These are phyloP conservation scores for Lithophane semibrunnea DNA, from an alignment of 2,888 invertebrate species.

Conservation along the genomic window DNA sequence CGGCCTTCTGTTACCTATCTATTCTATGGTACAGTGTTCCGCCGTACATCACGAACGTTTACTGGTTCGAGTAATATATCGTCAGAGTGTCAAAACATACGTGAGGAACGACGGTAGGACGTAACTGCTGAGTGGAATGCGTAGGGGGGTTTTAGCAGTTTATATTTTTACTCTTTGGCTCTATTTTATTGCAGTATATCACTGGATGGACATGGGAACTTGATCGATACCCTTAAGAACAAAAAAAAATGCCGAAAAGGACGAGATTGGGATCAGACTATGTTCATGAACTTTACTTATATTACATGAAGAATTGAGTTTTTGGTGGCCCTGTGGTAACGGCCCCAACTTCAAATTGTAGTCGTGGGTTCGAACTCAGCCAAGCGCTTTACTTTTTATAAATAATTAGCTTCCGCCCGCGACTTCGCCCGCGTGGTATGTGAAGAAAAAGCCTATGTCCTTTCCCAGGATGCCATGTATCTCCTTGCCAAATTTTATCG, in stretches of 20 bases:
- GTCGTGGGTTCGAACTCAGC: too few species aligned
- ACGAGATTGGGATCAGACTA: background rate
- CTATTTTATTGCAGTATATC: conserved; percentile 51
- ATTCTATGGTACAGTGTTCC: background rate
- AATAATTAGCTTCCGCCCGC: too few species aligned
- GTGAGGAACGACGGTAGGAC: conserved; percentile 48
- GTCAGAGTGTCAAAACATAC: conserved; percentile 66
- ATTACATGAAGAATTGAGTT: too few species aligned
- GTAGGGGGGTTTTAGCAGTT: conserved; percentile 36
- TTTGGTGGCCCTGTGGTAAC: too few species aligned
- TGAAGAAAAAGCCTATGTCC: too few species aligned
- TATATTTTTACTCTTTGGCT: conserved; percentile 35
- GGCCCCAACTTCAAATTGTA: too few species aligned
- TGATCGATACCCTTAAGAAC: too few species aligned
- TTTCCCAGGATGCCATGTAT: too few species aligned
- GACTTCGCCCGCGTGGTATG: too few species aligned
- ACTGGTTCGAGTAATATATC: conserved; percentile 61
- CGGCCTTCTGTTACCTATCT: background rate
- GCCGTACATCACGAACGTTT: conserved; percentile 64
- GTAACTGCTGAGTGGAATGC: conserved; percentile 52
- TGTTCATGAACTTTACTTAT: too few species aligned
- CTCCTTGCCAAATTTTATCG: too few species aligned
- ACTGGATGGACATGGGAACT: conserved; percentile 28
- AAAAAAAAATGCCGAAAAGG: background rate
- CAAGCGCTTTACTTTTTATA: too few species aligned